Conservation (phyloP, 1,140 invertebrate species). For the Calosoma granatense region DNA sequence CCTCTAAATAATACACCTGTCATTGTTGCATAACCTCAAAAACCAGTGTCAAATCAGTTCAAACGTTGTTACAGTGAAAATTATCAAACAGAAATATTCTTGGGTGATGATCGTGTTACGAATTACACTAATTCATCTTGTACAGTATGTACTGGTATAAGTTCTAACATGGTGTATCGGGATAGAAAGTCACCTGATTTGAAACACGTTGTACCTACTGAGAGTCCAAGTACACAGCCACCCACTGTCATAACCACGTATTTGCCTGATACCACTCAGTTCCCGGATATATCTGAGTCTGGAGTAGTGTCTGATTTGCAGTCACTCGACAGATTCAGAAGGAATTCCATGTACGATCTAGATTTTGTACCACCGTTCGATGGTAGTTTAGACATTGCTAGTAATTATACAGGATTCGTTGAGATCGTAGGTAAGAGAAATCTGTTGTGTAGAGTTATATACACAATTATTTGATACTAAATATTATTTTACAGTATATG, state of each 20-base stretch:
- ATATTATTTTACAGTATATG: conserved; percentile 19
- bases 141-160: conserved; percentile 39
- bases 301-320: too few species aligned
- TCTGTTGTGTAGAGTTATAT: not conserved
- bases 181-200: not conserved
- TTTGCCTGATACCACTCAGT: too few species aligned
- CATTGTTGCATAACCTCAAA: too few species aligned
- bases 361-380: conserved; percentile 43
- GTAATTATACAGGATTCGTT: conserved; percentile 74
- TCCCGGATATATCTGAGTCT: too few species aligned
- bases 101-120: conserved; percentile 51
- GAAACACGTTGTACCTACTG: not conserved
- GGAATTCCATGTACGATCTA: too few species aligned
- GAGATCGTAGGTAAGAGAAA: conserved; percentile 60
- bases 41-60: not conserved
- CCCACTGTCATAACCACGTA: not conserved
- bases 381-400: conserved; percentile 58
- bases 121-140: conserved; percentile 36
- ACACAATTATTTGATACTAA: conserved; percentile 9
- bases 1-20: too few species aligned
- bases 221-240: not conserved
- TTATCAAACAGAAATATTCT: conserved; percentile 48
- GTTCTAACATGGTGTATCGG: not conserved
- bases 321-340: too few species aligned
- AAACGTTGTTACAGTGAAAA: conserved; percentile 33